Evolutionary conservation across 2,113 vertebrate species (phyloP).

Genomic region (Centrocercus urophasianus): DNA sequence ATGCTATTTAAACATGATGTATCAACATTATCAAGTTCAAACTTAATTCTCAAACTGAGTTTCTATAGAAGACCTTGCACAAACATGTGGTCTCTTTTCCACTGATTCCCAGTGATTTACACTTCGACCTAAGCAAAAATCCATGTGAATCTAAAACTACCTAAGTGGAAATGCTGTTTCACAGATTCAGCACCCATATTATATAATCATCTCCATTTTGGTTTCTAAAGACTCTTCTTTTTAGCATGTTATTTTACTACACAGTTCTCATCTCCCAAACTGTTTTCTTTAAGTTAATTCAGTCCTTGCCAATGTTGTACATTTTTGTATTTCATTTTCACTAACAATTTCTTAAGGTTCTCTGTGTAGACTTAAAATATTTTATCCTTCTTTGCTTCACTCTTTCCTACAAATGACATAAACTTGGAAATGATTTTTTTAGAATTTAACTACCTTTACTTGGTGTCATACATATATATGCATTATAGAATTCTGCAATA

Average conservation of each 20-base stretch:
- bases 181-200: neutral
- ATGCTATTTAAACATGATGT: neutral
- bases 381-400: neutral
- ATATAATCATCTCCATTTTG: neutral
- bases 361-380: neutral
- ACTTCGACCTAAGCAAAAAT: neutral
- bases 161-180: neutral
- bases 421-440: neutral
- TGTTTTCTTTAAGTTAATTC: neutral
- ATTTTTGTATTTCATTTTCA: neutral
- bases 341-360: neutral
- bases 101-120: neutral
- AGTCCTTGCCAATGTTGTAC: neutral
- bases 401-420: neutral
- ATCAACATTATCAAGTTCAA: neutral
- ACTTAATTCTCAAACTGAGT: neutral
- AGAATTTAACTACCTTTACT: neutral
- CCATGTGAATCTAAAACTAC: neutral
- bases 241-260: neutral
- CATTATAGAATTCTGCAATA: neutral
- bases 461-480: neutral
- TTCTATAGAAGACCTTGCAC: neutral
- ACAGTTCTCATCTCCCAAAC: neutral
- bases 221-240: neutral
- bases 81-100: neutral